phyloP scores from a whole-genome alignment of 2,797 vertebrate species.

The Brachyalestes nurse region DNA sequence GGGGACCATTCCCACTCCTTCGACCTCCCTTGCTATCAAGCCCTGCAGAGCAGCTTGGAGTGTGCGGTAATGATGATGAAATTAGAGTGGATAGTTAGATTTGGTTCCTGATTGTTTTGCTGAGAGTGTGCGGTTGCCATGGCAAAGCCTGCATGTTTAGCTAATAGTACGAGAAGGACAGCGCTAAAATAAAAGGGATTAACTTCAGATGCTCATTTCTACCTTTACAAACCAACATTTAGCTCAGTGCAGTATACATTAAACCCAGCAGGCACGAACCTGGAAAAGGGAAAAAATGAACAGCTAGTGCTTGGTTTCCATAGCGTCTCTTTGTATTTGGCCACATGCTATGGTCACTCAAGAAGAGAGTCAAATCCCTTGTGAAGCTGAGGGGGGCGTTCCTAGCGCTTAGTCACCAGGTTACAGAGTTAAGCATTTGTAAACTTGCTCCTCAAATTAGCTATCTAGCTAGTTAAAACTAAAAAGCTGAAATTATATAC shows the following conservation, averaged over 20 bases:
- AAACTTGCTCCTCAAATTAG: too few relatives aligned
- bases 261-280: not conserved
- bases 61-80: constrained; percentile 53
- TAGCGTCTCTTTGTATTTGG: not conserved
- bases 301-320: not conserved
- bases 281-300: constrained; percentile 17
- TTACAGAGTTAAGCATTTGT: too few relatives aligned
- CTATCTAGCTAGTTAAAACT: too few relatives aligned
- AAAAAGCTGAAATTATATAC: too few relatives aligned
- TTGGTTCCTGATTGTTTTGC: constrained; percentile 37
- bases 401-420: too few relatives aligned
- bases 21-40: constrained; percentile 16
- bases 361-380: too few relatives aligned
- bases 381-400: too few relatives aligned
- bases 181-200: constrained; percentile 47
- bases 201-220: constrained; percentile 38
- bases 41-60: constrained; percentile 24
- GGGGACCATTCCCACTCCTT: constrained; percentile 29
- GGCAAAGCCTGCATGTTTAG: constrained; percentile 49
- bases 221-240: constrained; percentile 23
- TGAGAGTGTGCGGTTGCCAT: constrained; percentile 52
- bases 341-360: not conserved
- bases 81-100: constrained; percentile 56
- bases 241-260: constrained; percentile 12
- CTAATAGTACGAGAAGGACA: constrained; percentile 34